These are phyloP conservation scores for Agelas oroides DNA, from an alignment of 37 sponge, comb jelly and placozoan species.

Conservation along the genomic window DNA sequence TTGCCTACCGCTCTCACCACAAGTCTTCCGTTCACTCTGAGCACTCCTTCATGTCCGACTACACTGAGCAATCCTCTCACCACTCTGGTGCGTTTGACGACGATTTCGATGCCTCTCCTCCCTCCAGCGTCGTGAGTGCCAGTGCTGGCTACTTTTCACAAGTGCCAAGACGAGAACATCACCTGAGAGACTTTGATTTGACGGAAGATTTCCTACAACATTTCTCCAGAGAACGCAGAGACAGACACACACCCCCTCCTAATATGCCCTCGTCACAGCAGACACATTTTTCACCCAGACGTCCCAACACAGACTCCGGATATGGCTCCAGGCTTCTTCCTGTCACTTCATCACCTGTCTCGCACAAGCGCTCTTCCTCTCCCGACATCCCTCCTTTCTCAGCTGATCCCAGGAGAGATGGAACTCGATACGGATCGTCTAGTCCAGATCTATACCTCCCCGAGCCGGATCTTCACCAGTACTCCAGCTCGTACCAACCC, in stretches of 20 bases:
- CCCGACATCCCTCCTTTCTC: too few species aligned
- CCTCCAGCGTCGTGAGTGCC: background rate
- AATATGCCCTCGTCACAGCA: background rate
- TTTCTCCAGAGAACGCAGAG: background rate
- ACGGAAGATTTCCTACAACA: conserved; percentile 51
- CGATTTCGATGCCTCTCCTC: conserved; percentile 10
- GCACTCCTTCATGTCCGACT: too few species aligned
- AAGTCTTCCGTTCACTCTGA: background rate
- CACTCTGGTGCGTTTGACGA: conserved; percentile 23
- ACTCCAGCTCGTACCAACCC: too few species aligned
- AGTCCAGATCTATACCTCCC: conserved; percentile 9
- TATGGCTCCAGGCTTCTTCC: background rate
- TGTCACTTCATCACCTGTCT: conserved; percentile 14
- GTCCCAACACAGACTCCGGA: background rate
- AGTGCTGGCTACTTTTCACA: background rate
- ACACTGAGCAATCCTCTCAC: conserved; percentile 1
- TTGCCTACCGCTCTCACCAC: background rate
- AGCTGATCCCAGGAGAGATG: too few species aligned
- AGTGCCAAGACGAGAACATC: background rate
- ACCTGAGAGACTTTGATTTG: conserved; percentile 31
- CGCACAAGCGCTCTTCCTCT: conserved; percentile 33
- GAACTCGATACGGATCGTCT: background rate
- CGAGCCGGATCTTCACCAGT: background rate
- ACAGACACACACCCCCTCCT: background rate
- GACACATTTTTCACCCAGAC: background rate